Conservation (phyloP, 2,113 vertebrate species). For the Taurulus bubalis region DNA sequence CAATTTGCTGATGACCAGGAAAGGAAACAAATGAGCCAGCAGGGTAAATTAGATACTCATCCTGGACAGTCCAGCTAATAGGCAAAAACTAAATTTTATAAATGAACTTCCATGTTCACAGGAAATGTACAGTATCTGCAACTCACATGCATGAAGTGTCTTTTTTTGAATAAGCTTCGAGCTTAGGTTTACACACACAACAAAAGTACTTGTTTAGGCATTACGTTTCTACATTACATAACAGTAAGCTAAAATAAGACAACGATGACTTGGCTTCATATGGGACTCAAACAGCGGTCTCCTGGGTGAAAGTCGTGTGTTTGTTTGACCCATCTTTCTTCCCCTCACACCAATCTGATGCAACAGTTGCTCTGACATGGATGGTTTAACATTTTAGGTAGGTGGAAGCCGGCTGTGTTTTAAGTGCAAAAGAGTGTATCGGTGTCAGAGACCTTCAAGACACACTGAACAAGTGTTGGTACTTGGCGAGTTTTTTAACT, state of each 20-base stretch:
- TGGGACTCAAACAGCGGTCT: background rate
- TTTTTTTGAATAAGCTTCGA: background rate
- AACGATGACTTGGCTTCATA: background rate
- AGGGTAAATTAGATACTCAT: constrained; percentile 61
- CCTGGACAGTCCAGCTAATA: constrained; percentile 44
- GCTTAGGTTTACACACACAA: background rate
- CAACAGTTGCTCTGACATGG: background rate
- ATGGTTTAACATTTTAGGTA: background rate
- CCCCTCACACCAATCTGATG: background rate
- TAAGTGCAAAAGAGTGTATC: background rate
- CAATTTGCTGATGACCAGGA: constrained; percentile 62
- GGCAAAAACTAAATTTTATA: constrained; percentile 24
- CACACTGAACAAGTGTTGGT: background rate
- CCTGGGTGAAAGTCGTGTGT: background rate
- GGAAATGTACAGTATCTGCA: background rate
- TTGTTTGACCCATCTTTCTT: background rate
- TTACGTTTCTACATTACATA: background rate
- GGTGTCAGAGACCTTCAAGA: background rate
- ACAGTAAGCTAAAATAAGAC: background rate
- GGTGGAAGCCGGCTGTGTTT: too few relatives aligned
- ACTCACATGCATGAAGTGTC: background rate
- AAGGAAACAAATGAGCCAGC: constrained; percentile 66
- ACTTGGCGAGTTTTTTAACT: background rate
- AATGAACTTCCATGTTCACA: background rate
- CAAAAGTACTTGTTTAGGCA: background rate